Conservation (phyloP, 2,113 vertebrate species). For the Emydura subglobosa region DNA sequence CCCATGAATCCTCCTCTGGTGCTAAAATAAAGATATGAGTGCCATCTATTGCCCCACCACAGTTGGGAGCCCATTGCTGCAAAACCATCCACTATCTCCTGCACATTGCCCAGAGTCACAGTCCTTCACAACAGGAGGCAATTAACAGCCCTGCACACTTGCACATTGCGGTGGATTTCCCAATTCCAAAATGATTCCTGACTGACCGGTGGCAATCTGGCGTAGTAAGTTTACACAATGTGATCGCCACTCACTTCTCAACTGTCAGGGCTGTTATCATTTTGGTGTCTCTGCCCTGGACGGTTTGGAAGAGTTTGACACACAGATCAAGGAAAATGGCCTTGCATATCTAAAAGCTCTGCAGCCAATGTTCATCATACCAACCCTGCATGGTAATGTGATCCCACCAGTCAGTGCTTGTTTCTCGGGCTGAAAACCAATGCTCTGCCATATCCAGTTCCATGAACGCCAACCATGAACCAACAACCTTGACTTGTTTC, state of each 20-base stretch:
- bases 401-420: too few relatives aligned
- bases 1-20: too few relatives aligned
- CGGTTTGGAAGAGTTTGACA: not conserved
- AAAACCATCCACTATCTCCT: not conserved
- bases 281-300: not conserved
- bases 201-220: not conserved
- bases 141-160: not conserved
- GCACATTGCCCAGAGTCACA: not conserved
- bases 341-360: not conserved
- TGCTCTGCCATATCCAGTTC: not conserved
- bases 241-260: too few relatives aligned
- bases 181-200: not conserved
- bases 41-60: not conserved
- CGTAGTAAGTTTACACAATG: not conserved
- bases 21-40: not conserved
- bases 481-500: not conserved
- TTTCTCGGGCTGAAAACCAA: not conserved
- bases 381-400: too few relatives aligned
- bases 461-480: too few relatives aligned
- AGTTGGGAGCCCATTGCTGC: not conserved
- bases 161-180: not conserved
- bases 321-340: not conserved
- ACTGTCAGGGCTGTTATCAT: too few relatives aligned
- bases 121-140: too few relatives aligned
- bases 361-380: too few relatives aligned